Evolutionary conservation across 2,888 invertebrate species (phyloP), one percentile per base, ranked within the genome.

Genomic region (Theretra japonica): DNA sequence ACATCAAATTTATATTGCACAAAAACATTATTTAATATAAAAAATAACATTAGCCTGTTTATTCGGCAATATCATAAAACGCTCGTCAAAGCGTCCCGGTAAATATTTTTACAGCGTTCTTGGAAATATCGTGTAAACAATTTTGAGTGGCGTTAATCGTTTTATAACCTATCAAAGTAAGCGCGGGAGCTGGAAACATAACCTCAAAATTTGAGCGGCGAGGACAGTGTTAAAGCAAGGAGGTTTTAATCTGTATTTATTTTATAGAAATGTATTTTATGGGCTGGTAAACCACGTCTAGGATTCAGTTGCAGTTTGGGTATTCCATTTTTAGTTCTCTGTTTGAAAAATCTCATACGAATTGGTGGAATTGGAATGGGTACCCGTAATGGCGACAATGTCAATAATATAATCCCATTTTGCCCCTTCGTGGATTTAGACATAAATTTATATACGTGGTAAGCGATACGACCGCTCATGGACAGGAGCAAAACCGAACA

Each of bases 61-160:
- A 65, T 65, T 65, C 23, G 17, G 23, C 17, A 48, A 23, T 48
- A 65, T 41, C 65, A 23, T 65, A 65, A 65, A 65, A 23, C 23
- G 15, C 41, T 17, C 48, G 48, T 41, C 65, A 48, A 65, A 23
- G 48, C 48, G 15, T 65, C 41, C 48, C 65, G 21, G 41, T 48
- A 48, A 23, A 65, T 48, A 65, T 65, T 17, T 65, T 65, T 65
- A 65, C 65, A 65, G 17, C 65, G 41, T 65, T 48, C 65, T 6
- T 48, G 21, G 48, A 65, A 41, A 65, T 65, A 65, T 65, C 48
- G 48, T 65, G 65, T 65, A 65, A 65, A 65, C 65, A 48, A 21
- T 65, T 48, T 48, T 48, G 23, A 65, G 48, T 21, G 48, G 48
- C 65, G 48, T 65, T 65, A 65, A 65, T 65, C 65, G 65, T 65